Conservation (phyloP, 2,888 invertebrate genomes). For the Cremastobaeus sp. region DNA sequence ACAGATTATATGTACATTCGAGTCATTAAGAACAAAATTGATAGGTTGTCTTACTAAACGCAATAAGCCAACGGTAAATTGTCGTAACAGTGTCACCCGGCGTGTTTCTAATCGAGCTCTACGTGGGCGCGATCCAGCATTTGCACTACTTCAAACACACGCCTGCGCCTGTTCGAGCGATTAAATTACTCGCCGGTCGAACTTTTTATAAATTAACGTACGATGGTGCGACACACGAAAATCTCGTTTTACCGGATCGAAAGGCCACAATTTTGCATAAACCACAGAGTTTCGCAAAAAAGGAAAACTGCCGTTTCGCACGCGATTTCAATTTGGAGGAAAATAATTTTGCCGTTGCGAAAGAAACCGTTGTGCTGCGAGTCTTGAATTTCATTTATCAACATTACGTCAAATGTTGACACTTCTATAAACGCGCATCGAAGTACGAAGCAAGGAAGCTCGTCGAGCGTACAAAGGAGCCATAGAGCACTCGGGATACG, state of each 20-base stretch:
- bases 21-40: constrained; percentile 56
- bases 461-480: constrained; percentile 64
- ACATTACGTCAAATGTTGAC: constrained; percentile 44
- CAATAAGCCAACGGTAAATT: constrained; percentile 64
- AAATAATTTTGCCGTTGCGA: constrained; percentile 19
- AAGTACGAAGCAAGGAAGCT: constrained; percentile 43
- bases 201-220: constrained; percentile 28
- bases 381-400: constrained; percentile 43
- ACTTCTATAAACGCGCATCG: constrained; percentile 27
- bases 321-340: constrained; percentile 8
- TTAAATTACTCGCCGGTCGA: constrained; percentile 53
- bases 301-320: background rate
- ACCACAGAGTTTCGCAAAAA: constrained; percentile 9
- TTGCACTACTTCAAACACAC: constrained; percentile 51
- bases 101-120: constrained; percentile 48
- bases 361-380: constrained; percentile 12
- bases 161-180: constrained; percentile 54
- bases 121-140: constrained; percentile 53
- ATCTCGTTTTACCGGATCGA: constrained; percentile 41
- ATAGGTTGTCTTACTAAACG: constrained; percentile 46
- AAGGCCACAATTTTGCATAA: constrained; percentile 23
- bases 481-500: constrained; percentile 63
- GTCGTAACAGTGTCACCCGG: constrained; percentile 54
- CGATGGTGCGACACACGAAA: constrained; percentile 43
- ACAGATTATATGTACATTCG: constrained; percentile 73